phyloP scores from a whole-genome alignment of 2,113 vertebrate species.

The Sebastes fasciatus region DNA sequence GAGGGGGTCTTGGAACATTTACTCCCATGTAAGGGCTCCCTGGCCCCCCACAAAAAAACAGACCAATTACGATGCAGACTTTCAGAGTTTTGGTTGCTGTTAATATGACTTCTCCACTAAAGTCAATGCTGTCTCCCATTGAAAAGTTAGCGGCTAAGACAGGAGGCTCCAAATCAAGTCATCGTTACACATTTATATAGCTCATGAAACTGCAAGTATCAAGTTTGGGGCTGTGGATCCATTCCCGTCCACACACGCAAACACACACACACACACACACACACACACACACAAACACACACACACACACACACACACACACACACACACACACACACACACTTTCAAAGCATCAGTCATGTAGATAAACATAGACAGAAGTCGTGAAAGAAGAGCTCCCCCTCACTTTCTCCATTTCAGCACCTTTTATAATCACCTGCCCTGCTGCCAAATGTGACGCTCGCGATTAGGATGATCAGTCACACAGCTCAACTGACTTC shows the following conservation, averaged over 20 bases:
- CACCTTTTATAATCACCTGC: conserved; percentile 51
- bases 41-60: too few species aligned
- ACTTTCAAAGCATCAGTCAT: conserved; percentile 40
- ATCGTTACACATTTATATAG: conserved; percentile 58
- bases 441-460: conserved; percentile 33
- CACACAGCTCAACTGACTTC: conserved; percentile 15
- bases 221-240: conserved; percentile 12
- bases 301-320: conserved; percentile 22
- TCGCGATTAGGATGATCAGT: conserved; percentile 2
- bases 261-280: conserved; percentile 21
- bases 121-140: background rate
- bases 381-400: conserved; percentile 62
- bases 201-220: conserved; percentile 59
- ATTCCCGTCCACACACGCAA: conserved; percentile 7
- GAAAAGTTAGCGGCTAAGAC: conserved; percentile 14
- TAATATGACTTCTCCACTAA: background rate
- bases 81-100: background rate
- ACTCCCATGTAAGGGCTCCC: too few species aligned
- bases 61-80: background rate
- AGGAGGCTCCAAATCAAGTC: conserved; percentile 56
- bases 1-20: too few species aligned
- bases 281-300: conserved; percentile 21
- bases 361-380: conserved; percentile 69
- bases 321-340: conserved; percentile 21
- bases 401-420: conserved; percentile 60